Conservation (phyloP, 2,113 vertebrate genomes). For the Pseudorhombus dupliciocellatus region DNA sequence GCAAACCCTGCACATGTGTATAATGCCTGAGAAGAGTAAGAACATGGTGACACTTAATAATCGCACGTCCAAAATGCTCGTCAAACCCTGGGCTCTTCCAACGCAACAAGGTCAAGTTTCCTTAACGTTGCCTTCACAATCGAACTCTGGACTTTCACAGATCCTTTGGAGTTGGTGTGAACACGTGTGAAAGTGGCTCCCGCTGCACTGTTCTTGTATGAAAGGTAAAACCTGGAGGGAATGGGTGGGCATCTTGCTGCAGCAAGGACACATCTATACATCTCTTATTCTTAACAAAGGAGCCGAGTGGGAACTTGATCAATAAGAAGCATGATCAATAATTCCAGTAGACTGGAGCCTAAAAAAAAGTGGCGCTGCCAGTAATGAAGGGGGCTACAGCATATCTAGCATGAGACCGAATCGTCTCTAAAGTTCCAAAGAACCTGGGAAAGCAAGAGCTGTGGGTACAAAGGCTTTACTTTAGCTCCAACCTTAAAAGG, state of each 20-base stretch:
- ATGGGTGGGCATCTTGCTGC: slow-evolving; percentile 1
- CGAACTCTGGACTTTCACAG: too few relatives aligned
- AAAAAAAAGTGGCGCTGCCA: slow-evolving; percentile 39
- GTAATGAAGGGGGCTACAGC: slow-evolving; percentile 36
- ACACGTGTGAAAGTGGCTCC: too few relatives aligned
- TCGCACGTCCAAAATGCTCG: too few relatives aligned
- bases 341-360: slow-evolving; percentile 50
- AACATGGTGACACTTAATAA: too few relatives aligned
- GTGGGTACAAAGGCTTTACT: background rate
- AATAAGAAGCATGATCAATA: slow-evolving; percentile 56
- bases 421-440: slow-evolving; percentile 9
- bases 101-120: too few relatives aligned
- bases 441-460: background rate
- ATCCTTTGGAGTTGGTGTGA: too few relatives aligned
- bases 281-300: too few relatives aligned
- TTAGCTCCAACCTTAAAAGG: background rate
- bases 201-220: too few relatives aligned
- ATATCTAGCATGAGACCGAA: slow-evolving; percentile 23
- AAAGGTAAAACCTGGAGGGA: background rate
- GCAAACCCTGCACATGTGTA: background rate
- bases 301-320: too few relatives aligned
- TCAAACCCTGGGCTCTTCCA: background rate
- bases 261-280: slow-evolving; percentile 18
- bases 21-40: too few relatives aligned
- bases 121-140: background rate